Percentiles rank a stretch among this genome's conserved stretches.
Conservation (phyloP, 2,888 invertebrate species). For the Nemotelus nigrinus region DNA sequence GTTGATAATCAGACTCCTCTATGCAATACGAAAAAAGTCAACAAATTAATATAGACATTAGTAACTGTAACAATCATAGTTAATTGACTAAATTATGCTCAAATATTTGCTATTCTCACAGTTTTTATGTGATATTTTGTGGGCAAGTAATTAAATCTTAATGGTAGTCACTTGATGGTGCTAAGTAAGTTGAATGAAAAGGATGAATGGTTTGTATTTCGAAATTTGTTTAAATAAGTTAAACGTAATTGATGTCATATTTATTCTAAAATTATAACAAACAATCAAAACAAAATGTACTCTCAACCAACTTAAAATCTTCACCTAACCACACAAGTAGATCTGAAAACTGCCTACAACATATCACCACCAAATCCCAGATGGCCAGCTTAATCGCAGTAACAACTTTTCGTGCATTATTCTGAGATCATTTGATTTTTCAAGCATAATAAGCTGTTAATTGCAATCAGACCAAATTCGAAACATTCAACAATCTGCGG, state of each 20-base stretch:
- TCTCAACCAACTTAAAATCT: too few species aligned
- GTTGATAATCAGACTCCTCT: too few species aligned
- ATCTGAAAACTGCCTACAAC: neutral
- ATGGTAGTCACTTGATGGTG: neutral
- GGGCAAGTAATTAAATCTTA: neutral
- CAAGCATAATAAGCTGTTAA: slow-evolving; percentile 41
- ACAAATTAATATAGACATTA: slow-evolving; percentile 39
- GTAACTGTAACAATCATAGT: slow-evolving; percentile 31
- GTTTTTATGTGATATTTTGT: neutral
- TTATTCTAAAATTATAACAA: too few species aligned
- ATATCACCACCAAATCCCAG: neutral
- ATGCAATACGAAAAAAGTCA: neutral
- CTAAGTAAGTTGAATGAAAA: too few species aligned
- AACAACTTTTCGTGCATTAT: neutral
- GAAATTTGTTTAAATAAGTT: too few species aligned
- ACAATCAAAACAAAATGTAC: too few species aligned
- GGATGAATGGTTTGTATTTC: too few species aligned
- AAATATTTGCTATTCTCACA: too few species aligned
- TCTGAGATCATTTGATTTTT: slow-evolving; percentile 1
- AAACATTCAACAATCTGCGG: slow-evolving; percentile 4
- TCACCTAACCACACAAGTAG: neutral
- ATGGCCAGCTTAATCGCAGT: too few species aligned
- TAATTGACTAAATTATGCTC: slow-evolving; percentile 30
- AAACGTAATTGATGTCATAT: too few species aligned
- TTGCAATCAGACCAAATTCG: slow-evolving; percentile 25